These are phyloP conservation scores for Halichoeres trimaculatus DNA, from an alignment of 2,113 vertebrate species.

Conservation along the genomic window DNA sequence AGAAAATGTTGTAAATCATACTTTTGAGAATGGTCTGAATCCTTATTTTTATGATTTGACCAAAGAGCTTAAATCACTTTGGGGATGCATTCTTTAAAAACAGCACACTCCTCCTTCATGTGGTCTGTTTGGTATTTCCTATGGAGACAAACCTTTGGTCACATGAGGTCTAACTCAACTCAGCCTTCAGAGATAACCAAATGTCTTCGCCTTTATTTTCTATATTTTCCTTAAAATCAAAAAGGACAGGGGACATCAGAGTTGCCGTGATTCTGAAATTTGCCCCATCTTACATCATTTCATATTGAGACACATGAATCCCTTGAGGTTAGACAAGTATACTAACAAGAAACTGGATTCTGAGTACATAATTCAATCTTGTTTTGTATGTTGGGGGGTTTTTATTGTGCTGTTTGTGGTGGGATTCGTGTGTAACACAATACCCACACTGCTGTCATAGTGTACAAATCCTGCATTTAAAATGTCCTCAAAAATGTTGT, in stretches of 20 bases:
- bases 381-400: constrained; percentile 13
- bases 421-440: constrained; percentile 19
- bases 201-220: not conserved
- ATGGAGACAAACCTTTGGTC: constrained; percentile 1
- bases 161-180: constrained; percentile 25
- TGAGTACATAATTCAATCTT: constrained; percentile 2
- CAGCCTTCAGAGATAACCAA: constrained; percentile 11
- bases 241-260: constrained; percentile 1
- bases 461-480: not conserved
- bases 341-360: constrained; percentile 32
- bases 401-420: constrained; percentile 5
- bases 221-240: constrained; percentile 4
- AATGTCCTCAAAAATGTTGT: not conserved
- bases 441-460: not conserved
- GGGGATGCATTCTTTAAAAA: constrained; percentile 23
- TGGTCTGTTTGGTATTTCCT: constrained; percentile 22
- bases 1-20: constrained; percentile 42
- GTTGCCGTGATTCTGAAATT: not conserved
- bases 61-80: constrained; percentile 32
- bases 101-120: constrained; percentile 13
- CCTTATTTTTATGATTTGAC: constrained; percentile 26
- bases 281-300: constrained; percentile 26
- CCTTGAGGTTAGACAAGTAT: not conserved
- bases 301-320: not conserved
- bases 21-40: constrained; percentile 24